These are phyloP conservation scores for Zaprionus bogoriensis DNA, from an alignment of 2,888 invertebrate species.

Conservation along the genomic window DNA sequence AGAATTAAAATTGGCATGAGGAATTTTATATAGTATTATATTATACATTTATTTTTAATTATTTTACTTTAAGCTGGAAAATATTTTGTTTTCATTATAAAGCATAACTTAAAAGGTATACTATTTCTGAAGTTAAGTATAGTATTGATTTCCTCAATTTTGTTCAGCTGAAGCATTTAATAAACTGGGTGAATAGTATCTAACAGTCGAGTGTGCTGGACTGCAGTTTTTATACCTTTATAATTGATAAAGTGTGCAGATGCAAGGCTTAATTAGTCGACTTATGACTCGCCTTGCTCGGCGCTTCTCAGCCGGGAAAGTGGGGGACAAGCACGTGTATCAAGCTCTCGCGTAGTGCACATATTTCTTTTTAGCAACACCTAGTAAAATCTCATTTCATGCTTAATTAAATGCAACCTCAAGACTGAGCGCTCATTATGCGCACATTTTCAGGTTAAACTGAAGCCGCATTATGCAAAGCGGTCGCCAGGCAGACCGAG, in stretches of 20 bases:
- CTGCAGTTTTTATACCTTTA: no score
- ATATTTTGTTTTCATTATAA: no score
- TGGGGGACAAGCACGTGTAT: not conserved
- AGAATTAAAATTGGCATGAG: no score
- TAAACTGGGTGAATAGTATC: no score
- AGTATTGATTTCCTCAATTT: no score
- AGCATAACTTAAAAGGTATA: no score
- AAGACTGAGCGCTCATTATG: constrained; percentile 58
- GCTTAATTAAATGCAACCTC: constrained; percentile 71
- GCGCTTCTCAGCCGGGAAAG: not conserved
- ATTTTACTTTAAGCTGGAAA: no score
- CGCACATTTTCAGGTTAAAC: constrained; percentile 64
- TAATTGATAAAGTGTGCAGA: constrained; percentile 2
- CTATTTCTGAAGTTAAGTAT: no score
- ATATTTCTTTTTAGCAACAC: constrained; percentile 46
- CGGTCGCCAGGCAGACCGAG: constrained; percentile 7
- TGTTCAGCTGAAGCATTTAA: no score
- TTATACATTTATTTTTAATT: no score
- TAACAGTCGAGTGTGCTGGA: no score
- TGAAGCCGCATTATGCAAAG: constrained; percentile 65
- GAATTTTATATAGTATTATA: no score
- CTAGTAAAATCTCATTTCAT: constrained; percentile 64
- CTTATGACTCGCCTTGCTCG: not conserved
- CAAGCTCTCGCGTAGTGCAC: not conserved
- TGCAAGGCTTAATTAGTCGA: not conserved